Base-by-base conservation (phyloP, 2,888 invertebrate species). In the Oasisia sp. region DNA sequence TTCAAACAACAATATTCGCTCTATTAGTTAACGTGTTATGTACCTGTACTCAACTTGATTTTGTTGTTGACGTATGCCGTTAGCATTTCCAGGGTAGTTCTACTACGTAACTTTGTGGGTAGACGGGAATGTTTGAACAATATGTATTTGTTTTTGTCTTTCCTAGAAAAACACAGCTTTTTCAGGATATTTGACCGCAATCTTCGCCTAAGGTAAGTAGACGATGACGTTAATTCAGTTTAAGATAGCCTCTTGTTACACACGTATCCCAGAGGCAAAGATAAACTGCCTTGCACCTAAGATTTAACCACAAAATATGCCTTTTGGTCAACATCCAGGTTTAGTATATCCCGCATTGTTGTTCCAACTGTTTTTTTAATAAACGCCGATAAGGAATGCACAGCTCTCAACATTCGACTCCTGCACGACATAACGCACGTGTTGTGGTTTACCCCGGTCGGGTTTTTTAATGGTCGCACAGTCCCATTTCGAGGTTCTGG, bases 381-480 rank as follows among this genome's bases (percentile, higher is more conserved):
- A 74, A 74, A 74, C n/a, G 74, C 74, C 74, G 19, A 74, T 27
- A 74, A 74, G 74, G 74, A 74, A 74, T 74, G 74, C 74, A 74
- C 27, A 27, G 74, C 74, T 7, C n/a, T 74, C 74, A 27, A 74
- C 74, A 74, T 74, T 74, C 14, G 74, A 50, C 14, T 50, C 9
- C 50, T 9, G 50, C 50, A 50, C 1, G 50, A 5, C 50, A 50
- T 7, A 50, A 50, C 50, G 50, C 50, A 50, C 50, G 50, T 11
- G 50, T 50, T 50, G 50, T 50, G 50, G 50, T 50, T 50, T 50
- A 11, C 8, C 8, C 50, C 5, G 5, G 14, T 50, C 50, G 12
- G 14, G 27, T 74, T 19, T 74, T 74, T 74, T 74, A 1, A 19
- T 74, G 74, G 19, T 4, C 74, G 27, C n/a, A 11, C 50, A 50